A percentile compares a stretch with the other conserved stretches of the same genome.
Evolutionary conservation across 2,888 invertebrate genomes (phyloP).

Genomic region (Archips crataeganus): DNA sequence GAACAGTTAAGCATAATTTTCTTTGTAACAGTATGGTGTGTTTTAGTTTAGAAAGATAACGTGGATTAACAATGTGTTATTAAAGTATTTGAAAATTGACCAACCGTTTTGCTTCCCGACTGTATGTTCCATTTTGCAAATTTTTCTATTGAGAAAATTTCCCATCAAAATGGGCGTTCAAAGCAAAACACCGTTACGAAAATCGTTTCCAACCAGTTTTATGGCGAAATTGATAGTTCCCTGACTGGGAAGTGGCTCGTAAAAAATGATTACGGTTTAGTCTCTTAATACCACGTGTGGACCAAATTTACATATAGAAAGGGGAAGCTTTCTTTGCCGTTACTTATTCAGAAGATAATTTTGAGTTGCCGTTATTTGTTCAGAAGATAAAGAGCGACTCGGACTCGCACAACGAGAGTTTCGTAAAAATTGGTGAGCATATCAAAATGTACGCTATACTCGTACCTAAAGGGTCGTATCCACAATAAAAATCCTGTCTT

Average conservation of each 20-base stretch:
- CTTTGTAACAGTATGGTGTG: too few relatives aligned
- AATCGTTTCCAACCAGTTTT: constrained; percentile 12
- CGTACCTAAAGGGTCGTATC: too few relatives aligned
- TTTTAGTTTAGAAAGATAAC: too few relatives aligned
- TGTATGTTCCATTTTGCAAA: too few relatives aligned
- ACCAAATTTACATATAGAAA: constrained; percentile 36
- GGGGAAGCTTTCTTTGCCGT: constrained; percentile 3
- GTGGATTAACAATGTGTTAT: too few relatives aligned
- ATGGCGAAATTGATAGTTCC: constrained; percentile 33
- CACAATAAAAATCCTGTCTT: too few relatives aligned
- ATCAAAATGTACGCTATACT: too few relatives aligned
- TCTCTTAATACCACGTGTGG: constrained; percentile 36
- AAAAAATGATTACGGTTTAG: constrained; percentile 32
- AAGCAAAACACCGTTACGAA: constrained; percentile 6
- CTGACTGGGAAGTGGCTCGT: constrained; percentile 22
- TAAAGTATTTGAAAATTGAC: too few relatives aligned
- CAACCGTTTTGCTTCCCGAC: too few relatives aligned
- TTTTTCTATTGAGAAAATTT: background rate
- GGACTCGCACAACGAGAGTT: too few relatives aligned
- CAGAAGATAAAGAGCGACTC: background rate
- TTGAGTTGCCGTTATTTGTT: background rate
- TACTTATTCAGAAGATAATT: constrained; percentile 6
- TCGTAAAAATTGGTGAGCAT: too few relatives aligned
- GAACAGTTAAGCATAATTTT: too few relatives aligned
- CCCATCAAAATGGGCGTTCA: background rate